Base-by-base conservation (phyloP, 2,113 vertebrate genomes). In the Ciconia boyciana region DNA sequence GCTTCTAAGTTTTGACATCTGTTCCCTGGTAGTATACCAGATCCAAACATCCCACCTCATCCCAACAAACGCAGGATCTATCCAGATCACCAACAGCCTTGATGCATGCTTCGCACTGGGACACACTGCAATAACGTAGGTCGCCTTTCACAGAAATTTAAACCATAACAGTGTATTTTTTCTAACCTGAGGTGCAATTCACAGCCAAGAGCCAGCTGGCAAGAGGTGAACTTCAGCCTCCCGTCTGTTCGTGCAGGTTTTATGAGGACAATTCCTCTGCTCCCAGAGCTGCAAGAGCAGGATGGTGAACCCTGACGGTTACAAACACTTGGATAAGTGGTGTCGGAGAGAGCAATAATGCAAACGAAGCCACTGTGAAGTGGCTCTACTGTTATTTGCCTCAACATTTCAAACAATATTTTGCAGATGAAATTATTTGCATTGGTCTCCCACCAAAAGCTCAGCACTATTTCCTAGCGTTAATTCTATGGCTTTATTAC, bases 101-200 rank as follows among this genome's bases (percentile, higher is more conserved):
- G n/a, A 48, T 0, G 2, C 0, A 0, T 2, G 18, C 55, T 76
- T 51, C 17, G 36, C 4, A 1, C 36, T 11, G n/a, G 57, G 52
- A 49, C 3, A 13, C 0, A 2, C 32, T 43, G 55, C 0, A 4
- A 19, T 39, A 77, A 78, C 5, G 0, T 2, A 54, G 15, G 36
- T 25, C 0, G 1, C 41, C 43, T 48, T 58, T 36, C 21, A 11
- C n/a, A 70, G 71, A 62, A 16, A 16, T 46, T 34, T 25, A 31
- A 70, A 61, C 3, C 25, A 1, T 17, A 19, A 21, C 89, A 51
- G 44, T 4, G 44, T 28, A 22, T 26, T 48, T 46, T 25, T 34
- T 51, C 82, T 66, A 41, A 41, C 0, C 0, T 8, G 48, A 64
- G 68, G 26, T 4, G 13, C 14, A 43, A 57, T 12, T n/a, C 78